A percentile compares a stretch with the other conserved stretches of the same genome.
Evolutionary conservation across 2,797 vertebrate species (phyloP).

Genomic region (Sebastes diploproa): DNA sequence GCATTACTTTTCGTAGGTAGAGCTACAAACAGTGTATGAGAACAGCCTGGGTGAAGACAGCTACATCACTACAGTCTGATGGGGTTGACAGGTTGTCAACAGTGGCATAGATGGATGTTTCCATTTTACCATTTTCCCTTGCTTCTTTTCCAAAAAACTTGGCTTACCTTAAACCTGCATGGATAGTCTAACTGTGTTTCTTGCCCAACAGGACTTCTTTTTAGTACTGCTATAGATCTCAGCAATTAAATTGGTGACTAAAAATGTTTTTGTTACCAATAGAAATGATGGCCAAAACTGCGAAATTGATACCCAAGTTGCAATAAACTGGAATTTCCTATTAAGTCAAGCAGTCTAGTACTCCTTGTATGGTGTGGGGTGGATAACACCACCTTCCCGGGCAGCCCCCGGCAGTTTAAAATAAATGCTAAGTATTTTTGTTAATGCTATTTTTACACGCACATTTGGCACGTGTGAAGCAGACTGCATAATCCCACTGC

Average conservation of each 20-base stretch:
- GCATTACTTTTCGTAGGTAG: too few relatives aligned
- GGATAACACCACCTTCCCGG: background rate
- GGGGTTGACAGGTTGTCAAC: background rate
- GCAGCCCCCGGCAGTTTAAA: conserved; percentile 1
- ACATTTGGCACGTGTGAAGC: conserved; percentile 27
- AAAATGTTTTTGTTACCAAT: background rate
- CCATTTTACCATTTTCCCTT: background rate
- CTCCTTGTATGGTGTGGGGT: background rate
- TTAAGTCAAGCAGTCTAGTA: background rate
- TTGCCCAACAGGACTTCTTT: background rate
- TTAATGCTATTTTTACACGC: conserved; percentile 27
- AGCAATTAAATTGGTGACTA: background rate
- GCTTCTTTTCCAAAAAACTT: background rate
- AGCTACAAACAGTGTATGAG: too few relatives aligned
- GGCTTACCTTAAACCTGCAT: background rate
- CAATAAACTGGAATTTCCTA: background rate
- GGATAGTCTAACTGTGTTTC: background rate
- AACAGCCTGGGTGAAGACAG: background rate
- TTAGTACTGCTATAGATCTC: background rate
- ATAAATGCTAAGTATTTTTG: conserved; percentile 33
- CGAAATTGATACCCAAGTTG: background rate
- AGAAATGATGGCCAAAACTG: background rate
- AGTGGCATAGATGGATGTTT: background rate
- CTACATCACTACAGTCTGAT: background rate
- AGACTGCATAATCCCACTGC: conserved; percentile 36